phyloP scores from a whole-genome alignment of 2,888 invertebrate genomes.

The Yponomeuta sedellus region DNA sequence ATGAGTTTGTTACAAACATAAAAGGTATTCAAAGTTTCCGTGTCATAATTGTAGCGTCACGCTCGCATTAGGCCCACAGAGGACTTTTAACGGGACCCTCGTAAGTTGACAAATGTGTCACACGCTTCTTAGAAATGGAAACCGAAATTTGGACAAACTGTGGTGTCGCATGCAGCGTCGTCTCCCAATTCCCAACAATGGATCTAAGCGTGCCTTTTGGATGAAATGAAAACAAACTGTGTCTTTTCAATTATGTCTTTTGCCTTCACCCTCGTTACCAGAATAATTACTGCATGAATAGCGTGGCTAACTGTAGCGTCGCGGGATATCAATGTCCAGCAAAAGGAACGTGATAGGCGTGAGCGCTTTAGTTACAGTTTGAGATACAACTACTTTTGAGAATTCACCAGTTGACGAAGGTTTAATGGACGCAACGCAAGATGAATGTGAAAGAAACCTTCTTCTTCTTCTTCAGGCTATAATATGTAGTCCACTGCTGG shows the following conservation, averaged over 20 bases:
- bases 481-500: too few species aligned
- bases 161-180: slow-evolving; percentile 54
- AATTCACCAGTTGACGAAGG: background rate
- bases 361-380: slow-evolving; percentile 31
- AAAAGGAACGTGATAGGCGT: slow-evolving; percentile 36
- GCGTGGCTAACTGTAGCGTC: slow-evolving; percentile 59
- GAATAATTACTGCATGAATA: slow-evolving; percentile 62
- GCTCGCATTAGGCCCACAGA: background rate
- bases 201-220: slow-evolving; percentile 70
- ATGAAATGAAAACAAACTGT: slow-evolving; percentile 30
- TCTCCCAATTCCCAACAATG: slow-evolving; percentile 38
- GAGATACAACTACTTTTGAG: slow-evolving; percentile 29
- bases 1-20: too few species aligned
- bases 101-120: slow-evolving; percentile 47
- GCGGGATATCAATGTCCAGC: slow-evolving; percentile 46
- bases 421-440: background rate
- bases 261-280: slow-evolving; percentile 51
- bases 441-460: too few species aligned
- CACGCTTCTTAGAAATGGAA: slow-evolving; percentile 66
- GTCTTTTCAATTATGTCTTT: background rate
- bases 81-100: slow-evolving; percentile 50
- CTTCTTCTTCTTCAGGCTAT: too few species aligned
- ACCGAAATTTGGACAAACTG: slow-evolving; percentile 74
- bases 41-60: too few species aligned
- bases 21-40: too few species aligned